Percentiles rank a stretch among this genome's conserved stretches.
These are phyloP conservation scores for Malacosoma neustria DNA, from an alignment of 2,888 invertebrate genomes.

Conservation along the genomic window DNA sequence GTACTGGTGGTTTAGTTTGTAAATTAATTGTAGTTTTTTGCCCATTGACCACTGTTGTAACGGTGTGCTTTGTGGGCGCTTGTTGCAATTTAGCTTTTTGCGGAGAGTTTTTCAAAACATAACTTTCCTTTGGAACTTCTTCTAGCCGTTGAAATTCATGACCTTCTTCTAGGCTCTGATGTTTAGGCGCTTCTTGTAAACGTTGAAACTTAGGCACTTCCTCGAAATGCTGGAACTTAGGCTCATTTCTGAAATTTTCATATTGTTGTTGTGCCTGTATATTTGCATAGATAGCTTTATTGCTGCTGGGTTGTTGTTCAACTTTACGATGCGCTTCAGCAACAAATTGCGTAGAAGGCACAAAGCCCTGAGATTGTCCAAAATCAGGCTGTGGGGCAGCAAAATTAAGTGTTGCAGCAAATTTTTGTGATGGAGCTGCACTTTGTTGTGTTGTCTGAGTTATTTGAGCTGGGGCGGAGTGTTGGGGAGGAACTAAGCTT, in stretches of 20 bases:
- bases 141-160: constrained; percentile 11
- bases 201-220: constrained; percentile 13
- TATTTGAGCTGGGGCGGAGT: constrained; percentile 17
- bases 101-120: background rate
- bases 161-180: constrained; percentile 6
- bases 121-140: constrained; percentile 5
- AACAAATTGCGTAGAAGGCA: background rate
- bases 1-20: constrained; percentile 46
- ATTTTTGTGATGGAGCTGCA: constrained; percentile 5
- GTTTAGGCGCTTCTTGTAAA: constrained; percentile 12
- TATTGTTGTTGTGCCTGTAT: constrained; percentile 25
- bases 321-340: constrained; percentile 13
- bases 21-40: constrained; percentile 46
- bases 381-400: background rate
- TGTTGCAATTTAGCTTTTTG: constrained; percentile 30
- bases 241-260: constrained; percentile 23
- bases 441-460: constrained; percentile 7
- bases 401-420: constrained; percentile 1
- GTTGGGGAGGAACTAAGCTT: constrained; percentile 33
- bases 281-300: constrained; percentile 34
- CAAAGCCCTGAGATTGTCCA: background rate
- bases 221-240: constrained; percentile 23
- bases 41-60: constrained; percentile 45
- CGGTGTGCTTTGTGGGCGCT: constrained; percentile 30
- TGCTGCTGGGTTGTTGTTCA: constrained; percentile 38